Base-by-base conservation (phyloP, 2,797 vertebrate genomes). In the Geotrypetes seraphini region DNA sequence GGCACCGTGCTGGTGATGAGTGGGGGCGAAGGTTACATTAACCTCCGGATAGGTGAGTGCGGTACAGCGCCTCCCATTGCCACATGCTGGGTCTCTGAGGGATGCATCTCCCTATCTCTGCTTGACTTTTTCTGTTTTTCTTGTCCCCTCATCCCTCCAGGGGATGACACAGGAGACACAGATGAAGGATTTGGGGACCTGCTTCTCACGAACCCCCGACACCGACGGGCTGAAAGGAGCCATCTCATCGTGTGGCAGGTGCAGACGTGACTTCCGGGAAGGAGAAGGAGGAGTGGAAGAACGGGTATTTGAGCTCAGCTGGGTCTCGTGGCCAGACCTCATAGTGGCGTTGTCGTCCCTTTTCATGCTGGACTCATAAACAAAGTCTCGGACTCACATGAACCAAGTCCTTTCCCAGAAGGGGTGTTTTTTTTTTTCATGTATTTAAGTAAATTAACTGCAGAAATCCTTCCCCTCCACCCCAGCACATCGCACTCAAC, bases 1-100 rank as follows among this genome's bases (percentile, higher is more conserved):
- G n/a, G n/a, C n/a, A 47, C 36, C 37, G 26, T 33, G 43, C 71
- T 88, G 10, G 71, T 88, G 40, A 74, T 90, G 47, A 89, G 86
- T 39, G 87, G 86, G 49, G 87, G 87, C 34, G 87, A 90, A 56
- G 87, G 87, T 21, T 87, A 90, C 61, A 83, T 90, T 29, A 88
- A 90, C 52, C 86, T 89, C 47, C 60, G 84, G 21, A 86, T 90
- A 17, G 87, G 87, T 89, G 50, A 73, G 78, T 49, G 7, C n/a
- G n/a, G 12, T 12, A 12, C 12, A 12, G 12, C 12, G 12, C 12
- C 12, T 12, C 12, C 12, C n/a, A n/a, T n/a, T n/a, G n/a, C n/a
- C n/a, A n/a, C n/a, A n/a, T n/a, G n/a, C n/a, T n/a, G n/a, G n/a
- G n/a, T n/a, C n/a, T n/a, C n/a, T n/a, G n/a, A n/a, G n/a, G n/a